Evolutionary conservation across 2,797 vertebrate genomes (phyloP).

Genomic region (Microctenopoma lineatum): DNA sequence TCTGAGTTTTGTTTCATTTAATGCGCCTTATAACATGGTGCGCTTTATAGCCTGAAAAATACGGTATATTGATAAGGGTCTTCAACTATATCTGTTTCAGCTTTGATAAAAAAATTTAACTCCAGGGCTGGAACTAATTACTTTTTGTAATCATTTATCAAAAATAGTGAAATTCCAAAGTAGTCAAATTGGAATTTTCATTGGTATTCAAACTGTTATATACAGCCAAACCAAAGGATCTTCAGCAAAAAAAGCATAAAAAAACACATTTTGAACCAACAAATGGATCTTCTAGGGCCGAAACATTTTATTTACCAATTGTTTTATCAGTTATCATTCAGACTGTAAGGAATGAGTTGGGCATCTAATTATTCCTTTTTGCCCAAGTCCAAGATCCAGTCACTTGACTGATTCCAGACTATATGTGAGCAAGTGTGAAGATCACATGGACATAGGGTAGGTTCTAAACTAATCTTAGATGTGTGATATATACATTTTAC

Average conservation of each 20-base stretch:
- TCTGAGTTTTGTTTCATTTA: too few relatives aligned
- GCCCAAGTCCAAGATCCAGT: not conserved
- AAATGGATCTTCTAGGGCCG: not conserved
- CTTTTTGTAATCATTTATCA: not conserved
- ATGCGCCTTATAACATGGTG: too few relatives aligned
- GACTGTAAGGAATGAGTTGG: not conserved
- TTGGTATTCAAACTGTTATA: not conserved
- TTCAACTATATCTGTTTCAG: slow-evolving; percentile 17
- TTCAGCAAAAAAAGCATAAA: not conserved
- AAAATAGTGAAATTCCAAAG: not conserved
- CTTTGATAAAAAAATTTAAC: slow-evolving; percentile 1
- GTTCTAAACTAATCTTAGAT: slow-evolving; percentile 28
- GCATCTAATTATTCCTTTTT: not conserved
- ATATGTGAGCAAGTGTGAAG: slow-evolving; percentile 12
- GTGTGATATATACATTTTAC: too few relatives aligned
- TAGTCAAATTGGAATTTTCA: not conserved
- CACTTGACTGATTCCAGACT: slow-evolving; percentile 23
- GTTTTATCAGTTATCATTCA: not conserved
- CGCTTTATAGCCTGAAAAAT: too few relatives aligned
- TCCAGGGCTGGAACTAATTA: slow-evolving; percentile 2
- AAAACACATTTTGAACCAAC: not conserved
- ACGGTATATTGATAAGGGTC: slow-evolving; percentile 17
- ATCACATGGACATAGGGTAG: slow-evolving; percentile 21
- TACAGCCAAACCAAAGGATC: too few relatives aligned
- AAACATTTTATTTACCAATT: not conserved